phyloP scores from a whole-genome alignment of 2,797 vertebrate genomes.

The Muscicapa striata region DNA sequence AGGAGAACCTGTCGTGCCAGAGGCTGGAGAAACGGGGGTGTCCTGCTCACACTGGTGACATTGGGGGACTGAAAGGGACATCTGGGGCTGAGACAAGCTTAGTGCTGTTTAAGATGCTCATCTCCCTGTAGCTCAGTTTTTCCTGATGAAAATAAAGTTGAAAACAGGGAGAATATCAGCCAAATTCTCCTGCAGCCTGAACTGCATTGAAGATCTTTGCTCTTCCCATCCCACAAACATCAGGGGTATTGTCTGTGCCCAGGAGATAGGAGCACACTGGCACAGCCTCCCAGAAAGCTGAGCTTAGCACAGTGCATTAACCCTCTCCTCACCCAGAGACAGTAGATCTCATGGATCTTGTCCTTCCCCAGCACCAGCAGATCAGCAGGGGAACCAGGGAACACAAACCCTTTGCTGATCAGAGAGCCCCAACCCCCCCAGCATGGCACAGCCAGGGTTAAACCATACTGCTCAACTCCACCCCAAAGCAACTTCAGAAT shows the following conservation, averaged over 20 bases:
- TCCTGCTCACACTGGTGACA: background rate
- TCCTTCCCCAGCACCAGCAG: background rate
- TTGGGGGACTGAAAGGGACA: background rate
- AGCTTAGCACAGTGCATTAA: accelerated
- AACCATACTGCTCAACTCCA: background rate
- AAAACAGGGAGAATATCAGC: background rate
- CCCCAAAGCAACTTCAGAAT: background rate
- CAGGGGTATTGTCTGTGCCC: background rate
- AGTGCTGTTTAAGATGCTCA: background rate
- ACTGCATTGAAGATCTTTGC: background rate
- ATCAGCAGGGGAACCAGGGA: background rate
- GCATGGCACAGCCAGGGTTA: background rate
- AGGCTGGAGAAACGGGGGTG: background rate
- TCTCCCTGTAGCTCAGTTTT: background rate
- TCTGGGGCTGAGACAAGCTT: background rate
- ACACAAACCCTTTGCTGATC: background rate
- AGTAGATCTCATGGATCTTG: accelerated
- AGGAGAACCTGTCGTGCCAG: accelerated
- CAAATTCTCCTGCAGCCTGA: background rate
- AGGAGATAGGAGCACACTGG: background rate
- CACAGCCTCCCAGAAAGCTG: background rate
- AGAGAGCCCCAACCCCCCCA: background rate
- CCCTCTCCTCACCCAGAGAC: background rate
- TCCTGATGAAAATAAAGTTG: background rate
- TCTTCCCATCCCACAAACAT: background rate